Evolutionary conservation across 2,888 invertebrate species (phyloP), one percentile per base, ranked within the genome.

Genomic region (Craniophora ligustri): DNA sequence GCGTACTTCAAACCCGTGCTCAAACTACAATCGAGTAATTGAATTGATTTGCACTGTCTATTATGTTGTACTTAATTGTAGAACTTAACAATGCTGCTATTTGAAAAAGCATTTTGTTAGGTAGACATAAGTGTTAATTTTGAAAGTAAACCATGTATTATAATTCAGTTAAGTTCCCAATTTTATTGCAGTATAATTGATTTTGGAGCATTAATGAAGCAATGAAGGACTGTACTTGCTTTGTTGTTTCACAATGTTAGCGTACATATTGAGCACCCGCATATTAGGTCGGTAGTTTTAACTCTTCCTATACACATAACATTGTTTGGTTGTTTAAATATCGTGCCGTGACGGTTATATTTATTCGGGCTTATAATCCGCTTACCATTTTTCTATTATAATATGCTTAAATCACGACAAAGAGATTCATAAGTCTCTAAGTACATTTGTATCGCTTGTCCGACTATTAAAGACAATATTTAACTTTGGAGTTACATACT

Each of bases 121-220:
- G 26, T 48, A 32, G 47, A 10, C 28, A 59, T 69, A 77, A 35
- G 51, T 50, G 50, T 58, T 48, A 71, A 46, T 78, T 61, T 74
- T 42, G 28, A 35, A 41, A 38, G 38, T 15, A 21, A 8, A n/a
- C n/a, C n/a, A n/a, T n/a, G n/a, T n/a, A n/a, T n/a, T n/a, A n/a
- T n/a, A n/a, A n/a, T n/a, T n/a, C n/a, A n/a, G n/a, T n/a, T n/a
- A n/a, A n/a, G n/a, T n/a, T n/a, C n/a, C n/a, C n/a, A 74, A 81
- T 80, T 89, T 86, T 87, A 88, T 88, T 85, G 82, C 83, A 70
- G 75, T 80, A 79, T 87, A 87, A 89, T 87, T 88, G 86, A 78
- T 77, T 81, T 81, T 76, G 79, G 69, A 73, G 66, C 74, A 75
- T 76, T 79, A 80, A 85, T 85, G 82, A 83, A 80, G 75, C 73